phyloP scores from a whole-genome alignment of 2,888 invertebrate genomes.

The Bellardia bayeri region DNA sequence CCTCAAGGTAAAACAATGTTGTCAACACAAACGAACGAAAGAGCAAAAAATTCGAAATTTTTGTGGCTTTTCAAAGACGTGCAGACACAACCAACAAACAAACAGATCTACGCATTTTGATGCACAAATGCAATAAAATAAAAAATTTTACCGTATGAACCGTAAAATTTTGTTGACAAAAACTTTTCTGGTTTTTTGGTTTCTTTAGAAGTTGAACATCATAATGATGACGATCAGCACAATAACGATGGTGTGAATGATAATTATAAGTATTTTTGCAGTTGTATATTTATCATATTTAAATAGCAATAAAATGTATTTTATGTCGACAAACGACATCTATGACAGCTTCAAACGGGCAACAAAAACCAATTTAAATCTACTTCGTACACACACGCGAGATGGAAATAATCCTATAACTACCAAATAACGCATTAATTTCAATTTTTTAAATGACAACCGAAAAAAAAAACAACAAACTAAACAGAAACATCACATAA shows the following conservation, averaged over 20 bases:
- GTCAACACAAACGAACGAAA: slow-evolving; percentile 34
- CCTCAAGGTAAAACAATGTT: slow-evolving; percentile 36
- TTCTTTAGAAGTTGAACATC: slow-evolving; percentile 9
- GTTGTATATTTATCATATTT: slow-evolving; percentile 80
- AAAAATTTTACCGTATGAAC: neutral
- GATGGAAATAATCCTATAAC: neutral
- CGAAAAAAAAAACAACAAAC: slow-evolving; percentile 12
- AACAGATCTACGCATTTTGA: slow-evolving; percentile 33
- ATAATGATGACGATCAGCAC: slow-evolving; percentile 12
- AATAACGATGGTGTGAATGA: slow-evolving; percentile 4
- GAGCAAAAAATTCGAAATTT: neutral
- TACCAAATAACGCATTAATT: slow-evolving; percentile 75
- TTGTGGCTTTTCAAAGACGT: slow-evolving; percentile 1
- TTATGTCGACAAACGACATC: slow-evolving; percentile 76
- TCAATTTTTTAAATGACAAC: slow-evolving; percentile 63
- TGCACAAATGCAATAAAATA: neutral
- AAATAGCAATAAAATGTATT: slow-evolving; percentile 81
- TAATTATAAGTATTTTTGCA: slow-evolving; percentile 15
- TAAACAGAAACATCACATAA: slow-evolving; percentile 43
- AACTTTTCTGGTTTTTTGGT: neutral
- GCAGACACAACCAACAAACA: neutral
- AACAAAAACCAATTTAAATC: slow-evolving; percentile 59
- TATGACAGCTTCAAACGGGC: slow-evolving; percentile 53
- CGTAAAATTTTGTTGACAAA: neutral
- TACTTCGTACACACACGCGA: neutral